Evolutionary conservation across 2,797 vertebrate species (phyloP).

Genomic region (Spheniscus humboldti): DNA sequence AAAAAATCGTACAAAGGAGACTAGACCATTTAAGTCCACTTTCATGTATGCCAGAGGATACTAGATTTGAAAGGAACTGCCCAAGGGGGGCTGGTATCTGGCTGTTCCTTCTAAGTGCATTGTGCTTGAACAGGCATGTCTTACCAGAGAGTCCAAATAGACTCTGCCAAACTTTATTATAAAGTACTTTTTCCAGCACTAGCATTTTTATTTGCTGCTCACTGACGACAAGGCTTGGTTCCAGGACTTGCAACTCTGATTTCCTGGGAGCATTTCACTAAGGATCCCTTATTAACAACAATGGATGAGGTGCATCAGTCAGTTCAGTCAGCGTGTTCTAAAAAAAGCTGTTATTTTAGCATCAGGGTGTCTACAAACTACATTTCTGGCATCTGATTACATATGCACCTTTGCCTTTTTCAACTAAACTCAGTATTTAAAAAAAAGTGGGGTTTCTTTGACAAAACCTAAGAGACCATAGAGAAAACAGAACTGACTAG

Average conservation of each 20-base stretch:
- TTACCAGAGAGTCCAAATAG: neutral
- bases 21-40: neutral
- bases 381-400: neutral
- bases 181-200: neutral
- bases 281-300: neutral
- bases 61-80: neutral
- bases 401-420: neutral
- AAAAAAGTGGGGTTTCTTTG: neutral
- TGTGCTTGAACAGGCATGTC: neutral
- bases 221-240: neutral
- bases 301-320: rapidly evolving
- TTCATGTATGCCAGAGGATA: neutral
- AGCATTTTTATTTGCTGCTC: neutral
- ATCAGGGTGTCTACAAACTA: neutral
- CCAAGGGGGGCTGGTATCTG: neutral
- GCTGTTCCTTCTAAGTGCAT: neutral
- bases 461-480: neutral
- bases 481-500: neutral
- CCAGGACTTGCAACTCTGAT: neutral
- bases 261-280: neutral
- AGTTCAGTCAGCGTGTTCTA: neutral
- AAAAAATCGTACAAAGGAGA: neutral
- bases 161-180: neutral
- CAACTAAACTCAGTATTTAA: neutral
- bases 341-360: neutral